Percentiles rank a stretch among this genome's conserved stretches.
Evolutionary conservation across 2,888 invertebrate species (phyloP).

Genomic region (Morpho achilles): DNA sequence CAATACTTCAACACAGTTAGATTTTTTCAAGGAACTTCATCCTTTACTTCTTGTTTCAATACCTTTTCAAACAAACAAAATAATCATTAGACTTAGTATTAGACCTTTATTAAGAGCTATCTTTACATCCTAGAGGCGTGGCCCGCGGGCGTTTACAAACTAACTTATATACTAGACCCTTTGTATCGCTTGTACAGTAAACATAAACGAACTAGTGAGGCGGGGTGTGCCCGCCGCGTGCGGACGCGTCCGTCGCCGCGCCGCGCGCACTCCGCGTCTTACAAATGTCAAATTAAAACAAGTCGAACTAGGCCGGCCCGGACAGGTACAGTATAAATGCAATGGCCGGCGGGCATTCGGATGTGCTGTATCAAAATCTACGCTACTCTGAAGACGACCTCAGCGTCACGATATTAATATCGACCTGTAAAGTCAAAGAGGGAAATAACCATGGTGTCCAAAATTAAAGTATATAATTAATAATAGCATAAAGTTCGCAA

Average conservation of each 20-base stretch:
- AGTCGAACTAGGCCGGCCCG: constrained; percentile 37
- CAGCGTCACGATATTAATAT: constrained; percentile 74
- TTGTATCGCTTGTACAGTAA: constrained; percentile 44
- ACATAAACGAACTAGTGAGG: constrained; percentile 32
- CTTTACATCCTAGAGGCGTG: constrained; percentile 65
- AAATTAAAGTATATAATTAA: constrained; percentile 1
- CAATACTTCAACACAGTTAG: constrained; percentile 78
- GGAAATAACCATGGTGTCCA: constrained; percentile 58
- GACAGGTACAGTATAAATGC: constrained; percentile 66
- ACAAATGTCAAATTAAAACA: constrained; percentile 32
- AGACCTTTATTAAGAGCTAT: constrained; percentile 69
- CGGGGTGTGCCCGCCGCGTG: constrained; percentile 2
- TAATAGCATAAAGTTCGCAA: too few species aligned
- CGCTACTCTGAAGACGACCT: constrained; percentile 57
- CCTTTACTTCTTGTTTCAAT: constrained; percentile 91
- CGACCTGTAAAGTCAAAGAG: constrained; percentile 79
- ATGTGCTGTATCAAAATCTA: constrained; percentile 62
- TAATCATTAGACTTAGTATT: constrained; percentile 81
- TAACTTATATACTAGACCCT: constrained; percentile 64
- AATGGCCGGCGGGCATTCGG: constrained; percentile 55
- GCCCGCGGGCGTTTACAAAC: constrained; percentile 54
- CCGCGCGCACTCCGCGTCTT: constrained; percentile 26
- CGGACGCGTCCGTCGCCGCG: constrained; percentile 14
- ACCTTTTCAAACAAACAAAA: constrained; percentile 90
- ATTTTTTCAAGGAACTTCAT: constrained; percentile 82